Evolutionary conservation across 2,888 invertebrate species (phyloP), one percentile per base, ranked within the genome.

Genomic region (Drosophila longiperda): DNA sequence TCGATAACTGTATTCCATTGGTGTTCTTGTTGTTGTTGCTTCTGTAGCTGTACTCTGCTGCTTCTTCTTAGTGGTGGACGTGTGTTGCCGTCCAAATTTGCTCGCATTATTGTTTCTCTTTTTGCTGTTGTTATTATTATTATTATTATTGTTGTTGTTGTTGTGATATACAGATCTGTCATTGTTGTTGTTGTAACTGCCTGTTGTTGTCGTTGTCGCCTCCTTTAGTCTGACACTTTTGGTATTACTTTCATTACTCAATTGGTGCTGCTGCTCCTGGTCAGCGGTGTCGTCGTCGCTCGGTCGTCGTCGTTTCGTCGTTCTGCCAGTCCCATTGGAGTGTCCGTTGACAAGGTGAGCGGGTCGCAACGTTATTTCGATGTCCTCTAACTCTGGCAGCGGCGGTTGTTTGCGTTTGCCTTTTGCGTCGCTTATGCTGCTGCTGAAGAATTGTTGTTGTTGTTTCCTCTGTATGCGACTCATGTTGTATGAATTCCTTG

Each of bases 1-100:
- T 6, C 84, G 87, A 40, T 87, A 84, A 66, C 49, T 79, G 58
- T 75, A 87, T 12, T 85, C 75, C n/a, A 61, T 45, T n/a, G 67
- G 36, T 29, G 40, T 36, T 29, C 29, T 29, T 38, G 73, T 29
- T 42, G 57, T 23, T 53, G 67, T 42, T 29, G 36, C 7, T 20
- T 29, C 49, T 55, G 36, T 40, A 45, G 42, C 12, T 55, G 54
- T 6, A 8, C 8, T 45, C 15, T 45, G 38, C 12, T 52, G 58
- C 11, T 61, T 59, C 58, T 34, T 53, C 38, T 48, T 66, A 60
- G 8, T 29, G 57, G 59, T 80, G 57, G 61, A 67, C 26, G 38
- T 64, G 48, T 70, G 65, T 53, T 78, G 73, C 15, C 42, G 48
- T 6, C 70, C 71, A 20, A 82, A 40, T 34, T 50, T 67, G 45